Conservation (phyloP, 2,888 invertebrate species). For the Keiferia lycopersicella region DNA sequence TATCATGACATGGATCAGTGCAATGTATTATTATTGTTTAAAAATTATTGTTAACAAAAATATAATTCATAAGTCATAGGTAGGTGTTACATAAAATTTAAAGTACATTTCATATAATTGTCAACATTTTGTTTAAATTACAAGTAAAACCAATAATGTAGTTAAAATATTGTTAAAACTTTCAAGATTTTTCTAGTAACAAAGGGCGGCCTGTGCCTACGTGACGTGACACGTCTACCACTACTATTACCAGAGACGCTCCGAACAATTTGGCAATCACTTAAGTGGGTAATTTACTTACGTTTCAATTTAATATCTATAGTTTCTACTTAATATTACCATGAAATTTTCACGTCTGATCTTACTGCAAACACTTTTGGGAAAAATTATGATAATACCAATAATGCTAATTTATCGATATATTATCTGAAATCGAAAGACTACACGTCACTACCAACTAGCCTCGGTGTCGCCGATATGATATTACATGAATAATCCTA, state of each 20-base stretch:
- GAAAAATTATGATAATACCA: background rate
- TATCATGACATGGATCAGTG: too few relatives aligned
- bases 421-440: background rate
- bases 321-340: background rate
- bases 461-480: constrained; percentile 19
- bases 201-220: background rate
- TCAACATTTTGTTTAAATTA: background rate
- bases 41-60: too few relatives aligned
- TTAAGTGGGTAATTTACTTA: background rate
- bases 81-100: background rate
- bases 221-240: background rate
- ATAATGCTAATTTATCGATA: constrained; percentile 6
- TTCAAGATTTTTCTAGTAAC: background rate
- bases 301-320: background rate
- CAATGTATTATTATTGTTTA: too few relatives aligned
- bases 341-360: background rate
- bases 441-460: constrained; percentile 20
- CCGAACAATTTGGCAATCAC: background rate
- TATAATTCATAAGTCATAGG: background rate
- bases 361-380: background rate
- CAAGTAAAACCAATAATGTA: background rate
- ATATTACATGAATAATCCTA: constrained; percentile 17
- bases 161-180: background rate
- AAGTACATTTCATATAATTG: too few relatives aligned
- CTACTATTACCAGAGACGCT: background rate